Base-by-base conservation (phyloP, 2,888 invertebrate genomes). In the Mamestra brassicae region DNA sequence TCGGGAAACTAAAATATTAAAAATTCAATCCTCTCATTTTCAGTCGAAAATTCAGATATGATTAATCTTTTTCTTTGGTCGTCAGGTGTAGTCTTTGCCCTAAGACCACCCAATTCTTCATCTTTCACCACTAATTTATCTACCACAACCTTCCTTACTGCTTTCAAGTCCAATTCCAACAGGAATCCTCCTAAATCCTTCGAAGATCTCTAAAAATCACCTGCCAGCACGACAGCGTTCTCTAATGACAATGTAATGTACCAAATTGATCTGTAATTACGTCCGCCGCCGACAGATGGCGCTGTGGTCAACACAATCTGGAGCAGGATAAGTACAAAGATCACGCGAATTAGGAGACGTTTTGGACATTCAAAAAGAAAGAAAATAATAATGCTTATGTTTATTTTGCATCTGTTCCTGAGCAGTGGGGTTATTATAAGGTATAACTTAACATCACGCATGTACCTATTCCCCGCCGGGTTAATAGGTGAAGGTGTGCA, bases 241-340 rank as follows among this genome's bases (percentile, higher is more conserved):
- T 36, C 0, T 68, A 71, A 75, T 71, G 61, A 78, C 38, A 4
- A 5, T 15, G 55, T 74, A 74, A 66, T 74, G 58, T 55, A 54
- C 47, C 65, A 72, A 79, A 70, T 74, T 60, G 57, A 63, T 47
- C 58, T 54, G 45, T 74, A 76, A 85, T 78, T 78, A 62, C 50
- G n/a, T 60, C 61, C 47, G 58, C 66, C 63, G 80, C 26, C 66
- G 13, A 54, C 86, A 86, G 77, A 80, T 86, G 86, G 63, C 83
- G 42, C 72, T 85, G 74, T 78, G 87, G 83, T 85, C 86, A 85
- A 38, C 61, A 60, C 61, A 80, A 85, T 83, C 77, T 85, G 79
- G 58, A 61, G 38, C 50, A 38, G 8, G 4, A 55, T 69, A 81
- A 55, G 36, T 70, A 13, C 36, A 0, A 0, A 10, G 60, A 68